Base-by-base conservation (phyloP, 2,888 invertebrate species). In the Mesoligia furuncula region DNA sequence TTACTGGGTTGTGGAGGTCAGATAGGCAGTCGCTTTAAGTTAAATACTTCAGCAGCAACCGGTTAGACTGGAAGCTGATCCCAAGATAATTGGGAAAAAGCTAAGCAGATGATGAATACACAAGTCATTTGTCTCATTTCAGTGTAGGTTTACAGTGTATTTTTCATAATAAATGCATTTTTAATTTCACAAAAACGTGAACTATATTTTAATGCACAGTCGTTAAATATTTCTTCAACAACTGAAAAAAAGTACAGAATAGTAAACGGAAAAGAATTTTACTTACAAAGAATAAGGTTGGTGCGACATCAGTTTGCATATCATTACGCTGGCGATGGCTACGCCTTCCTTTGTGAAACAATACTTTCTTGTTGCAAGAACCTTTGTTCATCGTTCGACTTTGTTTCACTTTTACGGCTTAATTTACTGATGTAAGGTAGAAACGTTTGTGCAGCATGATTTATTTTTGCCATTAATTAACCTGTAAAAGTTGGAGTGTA, bases 281-380 rank as follows among this genome's bases (percentile, higher is more conserved):
- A 79, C 79, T 73, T 36, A 79, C 79, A 86, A 80, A 84, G 79
- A 84, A 85, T 82, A 83, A 78, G 73, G 84, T 73, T 77, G 65
- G 61, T 31, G 65, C 66, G 72, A 84, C 82, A 79, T 77, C 77
- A 76, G 88, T 86, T 88, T 88, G 85, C 88, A 86, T 85, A 84
- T 87, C 86, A 87, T 88, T 88, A 88, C 73, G 39, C 64, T 71
- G n/a, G 69, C 73, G 73, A 88, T 87, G 82, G 78, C 61, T 68
- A 9, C 39, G 68, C 75, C 74, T 83, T 85, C 81, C 83, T 86
- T 74, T 77, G 77, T 69, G 66, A 59, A 70, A 88, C 82, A 87
- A 84, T 87, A 81, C 80, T 79, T 73, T 74, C 73, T 77, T 73
- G 67, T 66, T 31, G 70, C 67, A 75, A 80, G 75, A 67, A 73